Evolutionary conservation across 1,140 invertebrate species (phyloP), one percentile per base, ranked within the genome.

Genomic region (Campoletis sonorensis): DNA sequence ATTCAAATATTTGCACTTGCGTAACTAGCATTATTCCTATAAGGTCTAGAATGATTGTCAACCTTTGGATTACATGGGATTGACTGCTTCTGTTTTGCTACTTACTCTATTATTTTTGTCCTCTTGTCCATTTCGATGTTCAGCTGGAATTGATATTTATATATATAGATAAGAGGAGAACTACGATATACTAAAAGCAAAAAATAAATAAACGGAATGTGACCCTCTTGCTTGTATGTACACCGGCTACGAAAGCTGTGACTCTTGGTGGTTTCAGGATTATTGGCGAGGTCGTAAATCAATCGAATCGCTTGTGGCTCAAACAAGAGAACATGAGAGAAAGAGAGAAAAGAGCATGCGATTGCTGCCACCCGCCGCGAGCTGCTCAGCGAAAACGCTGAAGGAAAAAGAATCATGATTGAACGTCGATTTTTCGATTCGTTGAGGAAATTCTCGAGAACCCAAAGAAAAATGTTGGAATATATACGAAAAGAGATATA

Each of bases 201-300:
- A 33, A 33, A 33, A n/a, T n/a, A n/a, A 33, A 33, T 33, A 64
- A 64, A 64, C 21, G 10, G 4, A 54, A 54, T 64, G 18, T 21
- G 8, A 2, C 58, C 58, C 58, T 64, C 18, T 64, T 64, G 58
- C 58, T 64, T 64, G 23, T 64, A 23, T 64, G 7, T 33, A 64
- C 58, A 75, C 8, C 18, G 21, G 40, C 37, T 76, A 58, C 51
- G 27, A 51, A 10, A 76, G 51, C 27, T 13, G 49, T 54, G 73
- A 61, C 27, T 76, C 26, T 76, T 21, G 4, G 51, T 58, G 26
- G 51, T 76, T 58, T 76, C 51, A 33, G 51, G 73, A 76, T 76
- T 76, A 76, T 76, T 76, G 73, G 73, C 73, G 49, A 61, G 51
- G 49, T 76, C 51, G 73, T 76, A 76, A 76, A 76, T 76, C 73